phyloP scores from a whole-genome alignment of 2,888 invertebrate genomes.

The Lochmaea capreae region DNA sequence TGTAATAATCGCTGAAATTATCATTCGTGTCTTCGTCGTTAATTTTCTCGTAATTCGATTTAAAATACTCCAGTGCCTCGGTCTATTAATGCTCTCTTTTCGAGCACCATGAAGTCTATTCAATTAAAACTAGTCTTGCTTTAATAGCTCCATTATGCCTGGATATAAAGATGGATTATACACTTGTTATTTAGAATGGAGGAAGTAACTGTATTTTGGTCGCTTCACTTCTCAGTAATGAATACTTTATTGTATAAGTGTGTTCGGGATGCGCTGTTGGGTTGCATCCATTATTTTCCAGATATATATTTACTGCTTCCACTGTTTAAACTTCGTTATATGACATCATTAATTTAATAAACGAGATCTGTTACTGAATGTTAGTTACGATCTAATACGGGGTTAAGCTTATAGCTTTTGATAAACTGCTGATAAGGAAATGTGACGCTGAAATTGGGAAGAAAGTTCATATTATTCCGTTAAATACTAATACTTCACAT shows the following conservation, averaged over 20 bases:
- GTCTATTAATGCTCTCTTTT: constrained; percentile 36
- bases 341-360: constrained; percentile 30
- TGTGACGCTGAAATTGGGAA: neutral
- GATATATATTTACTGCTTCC: constrained; percentile 22
- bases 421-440: neutral
- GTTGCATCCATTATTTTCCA: constrained; percentile 21
- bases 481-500: no score
- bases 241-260: constrained; percentile 29
- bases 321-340: constrained; percentile 28
- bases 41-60: no score
- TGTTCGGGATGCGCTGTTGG: constrained; percentile 19
- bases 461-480: no score
- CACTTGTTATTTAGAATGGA: constrained; percentile 37
- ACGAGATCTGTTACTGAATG: constrained; percentile 9
- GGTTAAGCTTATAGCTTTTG: constrained; percentile 13
- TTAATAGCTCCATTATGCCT: constrained; percentile 42
- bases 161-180: constrained; percentile 39
- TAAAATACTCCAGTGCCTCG: constrained; percentile 18
- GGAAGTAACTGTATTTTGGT: constrained; percentile 34
- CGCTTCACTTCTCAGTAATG: constrained; percentile 32
- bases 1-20: no score
- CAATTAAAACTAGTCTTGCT: constrained; percentile 41
- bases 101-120: constrained; percentile 36
- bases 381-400: neutral
- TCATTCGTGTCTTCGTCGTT: no score